Base-by-base conservation (phyloP, 2,797 vertebrate species). In the Dryobates pubescens region DNA sequence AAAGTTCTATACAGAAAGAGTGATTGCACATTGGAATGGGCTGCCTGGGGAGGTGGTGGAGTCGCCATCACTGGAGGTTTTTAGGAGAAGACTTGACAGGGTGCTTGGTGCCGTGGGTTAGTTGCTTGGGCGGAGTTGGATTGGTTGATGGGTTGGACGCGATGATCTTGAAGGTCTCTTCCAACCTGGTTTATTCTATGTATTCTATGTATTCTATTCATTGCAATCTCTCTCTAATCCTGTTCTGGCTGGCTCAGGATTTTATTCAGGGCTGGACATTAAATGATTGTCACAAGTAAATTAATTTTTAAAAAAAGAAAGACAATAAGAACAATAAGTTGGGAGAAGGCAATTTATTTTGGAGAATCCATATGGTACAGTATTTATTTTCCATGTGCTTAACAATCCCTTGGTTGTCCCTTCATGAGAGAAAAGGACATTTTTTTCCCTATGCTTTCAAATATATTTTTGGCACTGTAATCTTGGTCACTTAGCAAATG, bases 291-390 rank as follows among this genome's bases (percentile, higher is more conserved):
- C 20, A 24, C 7, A 65, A 30, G 10, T 38, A 65, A 62, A 11
- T 64, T 14, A 41, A 45, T 53, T 43, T 43, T 38, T 3, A 17
- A 41, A 41, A 43, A 43, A 43, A 17, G 41, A 43, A 17, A 43
- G 16, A 58, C 19, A 13, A n/a, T 6, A 17, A 17, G 29, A 4
- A 6, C 1, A 24, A 2, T 1, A 57, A 3, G 4, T 38, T 61
- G 49, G 23, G 17, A 63, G 51, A 65, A 43, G 32, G 13, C 36
- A 73, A 1, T 23, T 4, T 68, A 67, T 70, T 10, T n/a, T 13
- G 20, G 32, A n/a, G 43, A 91, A 22, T 4, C 7, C 2, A 47
- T 13, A 9, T 24, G 2, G 10, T 51, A 5, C 24, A 0, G 3
- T 13, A 51, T 41, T 62, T 36, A 20, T 73, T 79, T 56, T 67